Conservation (phyloP, 2,797 vertebrate species). For the Cuculus canorus region DNA sequence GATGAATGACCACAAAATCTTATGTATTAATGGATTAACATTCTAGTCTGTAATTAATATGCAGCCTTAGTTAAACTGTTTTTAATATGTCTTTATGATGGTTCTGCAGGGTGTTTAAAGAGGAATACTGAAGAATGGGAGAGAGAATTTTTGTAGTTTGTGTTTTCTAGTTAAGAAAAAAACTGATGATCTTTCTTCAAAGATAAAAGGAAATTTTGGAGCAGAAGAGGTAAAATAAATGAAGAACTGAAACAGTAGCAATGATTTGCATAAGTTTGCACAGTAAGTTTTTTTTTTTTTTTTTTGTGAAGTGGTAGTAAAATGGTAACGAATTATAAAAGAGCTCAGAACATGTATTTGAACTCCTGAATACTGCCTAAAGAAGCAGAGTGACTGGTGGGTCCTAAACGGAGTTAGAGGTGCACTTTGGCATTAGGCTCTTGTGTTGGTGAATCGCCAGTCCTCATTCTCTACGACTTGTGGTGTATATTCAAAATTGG, state of each 20-base stretch:
- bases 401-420: neutral
- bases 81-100: constrained; percentile 1
- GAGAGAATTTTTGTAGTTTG: neutral
- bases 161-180: neutral
- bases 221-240: neutral
- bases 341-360: neutral
- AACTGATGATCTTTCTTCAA: neutral
- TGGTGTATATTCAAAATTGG: neutral
- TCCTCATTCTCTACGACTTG: neutral
- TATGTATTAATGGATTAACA: constrained; percentile 9
- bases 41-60: neutral
- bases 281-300: neutral
- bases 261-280: neutral
- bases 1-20: neutral
- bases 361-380: neutral
- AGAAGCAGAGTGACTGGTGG: neutral
- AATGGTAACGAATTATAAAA: neutral
- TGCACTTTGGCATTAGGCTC: neutral
- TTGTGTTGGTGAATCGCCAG: neutral
- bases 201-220: neutral
- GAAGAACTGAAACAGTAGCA: neutral
- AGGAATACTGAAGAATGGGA: neutral
- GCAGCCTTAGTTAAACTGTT: constrained; percentile 14
- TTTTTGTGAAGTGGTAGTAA: neutral
- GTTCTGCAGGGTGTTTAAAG: neutral